These are phyloP conservation scores for Stenodema calcarata DNA, from an alignment of 2,888 invertebrate genomes.

Conservation along the genomic window DNA sequence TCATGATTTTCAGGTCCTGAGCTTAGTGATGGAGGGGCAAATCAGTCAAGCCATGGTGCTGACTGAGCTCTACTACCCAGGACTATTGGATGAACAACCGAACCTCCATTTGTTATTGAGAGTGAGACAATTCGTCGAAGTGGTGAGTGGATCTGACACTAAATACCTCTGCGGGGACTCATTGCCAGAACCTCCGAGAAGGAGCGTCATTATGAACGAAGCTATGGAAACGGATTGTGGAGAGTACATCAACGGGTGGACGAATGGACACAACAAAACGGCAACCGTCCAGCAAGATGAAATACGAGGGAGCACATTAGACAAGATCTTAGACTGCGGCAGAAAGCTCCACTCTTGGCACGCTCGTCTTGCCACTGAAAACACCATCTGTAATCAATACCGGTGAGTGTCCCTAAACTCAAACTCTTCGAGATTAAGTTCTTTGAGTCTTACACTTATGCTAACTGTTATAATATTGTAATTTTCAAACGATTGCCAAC, in stretches of 20 bases:
- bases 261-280: conserved; percentile 6
- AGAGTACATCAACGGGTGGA: neutral
- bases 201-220: conserved; percentile 4
- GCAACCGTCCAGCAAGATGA: neutral
- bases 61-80: conserved; percentile 46
- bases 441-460: too few species aligned
- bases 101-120: conserved; percentile 49
- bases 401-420: neutral
- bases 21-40: conserved; percentile 28
- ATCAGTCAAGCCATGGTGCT: conserved; percentile 51
- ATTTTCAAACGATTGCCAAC: too few species aligned
- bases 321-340: conserved; percentile 31
- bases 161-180: neutral
- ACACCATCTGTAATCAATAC: conserved; percentile 22
- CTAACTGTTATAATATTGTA: too few species aligned
- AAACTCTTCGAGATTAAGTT: neutral
- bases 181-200: neutral
- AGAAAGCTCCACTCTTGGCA: conserved; percentile 33
- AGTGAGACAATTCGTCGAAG: conserved; percentile 51
- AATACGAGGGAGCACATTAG: conserved; percentile 23
- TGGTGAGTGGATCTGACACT: conserved; percentile 49
- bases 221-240: conserved; percentile 32
- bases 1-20: neutral
- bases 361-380: neutral
- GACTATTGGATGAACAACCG: conserved; percentile 35